Evolutionary conservation across 2,888 invertebrate species (phyloP), one percentile per base, ranked within the genome.

Genomic region (Aromia moschata): DNA sequence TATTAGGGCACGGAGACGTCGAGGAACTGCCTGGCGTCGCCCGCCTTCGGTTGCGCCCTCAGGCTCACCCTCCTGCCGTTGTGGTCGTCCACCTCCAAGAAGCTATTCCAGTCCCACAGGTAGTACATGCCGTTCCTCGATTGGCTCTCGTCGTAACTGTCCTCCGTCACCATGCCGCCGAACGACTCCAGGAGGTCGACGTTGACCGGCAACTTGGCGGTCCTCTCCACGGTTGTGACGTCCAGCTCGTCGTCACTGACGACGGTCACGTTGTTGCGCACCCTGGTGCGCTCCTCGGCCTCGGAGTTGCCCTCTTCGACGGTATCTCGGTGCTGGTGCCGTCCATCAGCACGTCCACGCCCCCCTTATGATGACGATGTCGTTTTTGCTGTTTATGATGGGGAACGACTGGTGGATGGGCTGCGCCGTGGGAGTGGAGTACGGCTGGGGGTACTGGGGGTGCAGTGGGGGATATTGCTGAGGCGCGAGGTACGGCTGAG

Each of bases 21-120:
- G 65, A 90, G 77, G 76, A 93, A 93, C 80, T 89, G 86, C 65
- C 88, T 86, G 18, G 90, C 88, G 78, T 93, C 91, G 0, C 93
- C 93, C 33, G 88, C 84, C 82, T 90, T 91, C 0, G 92, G 92
- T 65, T 89, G 87, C 69, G 92, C 88, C 70, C 90, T 85, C 66
- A 93, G 85, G 69, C 91, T 89, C 0, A 92, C 89, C 80, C 89
- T 88, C 11, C 84, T 84, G 12, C 78, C 80, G 14, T 86, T 88
- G 11, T 89, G 89, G 65, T 86, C 85, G 2, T 92, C 93, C 1
- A 93, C 90, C 79, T 92, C 91, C 10, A 93, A 81, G 74, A 93
- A 93, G 57, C 89, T 87, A 73, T 93, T 93, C 92, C 92, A 92
- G 74, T 93, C 93, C 10, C 91, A 82, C 74, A 93, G 84, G 82